These are phyloP conservation scores for Anthophora plumipes DNA, from an alignment of 2,888 invertebrate genomes.

Conservation along the genomic window DNA sequence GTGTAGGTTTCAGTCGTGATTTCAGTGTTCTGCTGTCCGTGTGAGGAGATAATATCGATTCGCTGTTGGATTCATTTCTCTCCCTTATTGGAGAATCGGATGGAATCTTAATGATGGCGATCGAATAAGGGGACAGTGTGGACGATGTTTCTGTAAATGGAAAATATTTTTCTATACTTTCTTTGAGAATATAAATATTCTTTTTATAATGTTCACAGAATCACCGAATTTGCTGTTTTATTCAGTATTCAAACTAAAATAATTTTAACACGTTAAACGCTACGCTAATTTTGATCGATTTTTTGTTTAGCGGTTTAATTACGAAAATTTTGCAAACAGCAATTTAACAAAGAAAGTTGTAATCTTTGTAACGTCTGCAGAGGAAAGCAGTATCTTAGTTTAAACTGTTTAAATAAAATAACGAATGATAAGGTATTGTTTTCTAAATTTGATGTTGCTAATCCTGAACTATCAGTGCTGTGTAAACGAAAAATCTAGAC, in stretches of 20 bases:
- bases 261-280: too few species aligned
- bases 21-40: constrained; percentile 33
- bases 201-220: not conserved
- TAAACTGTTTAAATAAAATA: too few species aligned
- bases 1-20: constrained; percentile 51
- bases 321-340: too few species aligned
- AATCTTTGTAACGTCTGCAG: too few species aligned
- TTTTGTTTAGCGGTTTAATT: too few species aligned
- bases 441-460: too few species aligned
- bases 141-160: constrained; percentile 59
- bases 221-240: not conserved
- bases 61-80: not conserved
- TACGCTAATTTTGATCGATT: too few species aligned
- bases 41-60: not conserved
- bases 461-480: too few species aligned
- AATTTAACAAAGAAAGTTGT: too few species aligned
- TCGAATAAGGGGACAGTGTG: not conserved
- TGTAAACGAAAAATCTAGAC: too few species aligned
- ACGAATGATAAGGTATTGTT: too few species aligned
- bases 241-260: not conserved
- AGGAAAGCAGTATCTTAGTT: too few species aligned
- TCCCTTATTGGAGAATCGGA: constrained; percentile 27
- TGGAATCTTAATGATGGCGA: not conserved
- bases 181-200: not conserved
- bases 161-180: not conserved